Evolutionary conservation across 2,888 invertebrate species (phyloP).

Genomic region (Drosophila pseudotakahashii): DNA sequence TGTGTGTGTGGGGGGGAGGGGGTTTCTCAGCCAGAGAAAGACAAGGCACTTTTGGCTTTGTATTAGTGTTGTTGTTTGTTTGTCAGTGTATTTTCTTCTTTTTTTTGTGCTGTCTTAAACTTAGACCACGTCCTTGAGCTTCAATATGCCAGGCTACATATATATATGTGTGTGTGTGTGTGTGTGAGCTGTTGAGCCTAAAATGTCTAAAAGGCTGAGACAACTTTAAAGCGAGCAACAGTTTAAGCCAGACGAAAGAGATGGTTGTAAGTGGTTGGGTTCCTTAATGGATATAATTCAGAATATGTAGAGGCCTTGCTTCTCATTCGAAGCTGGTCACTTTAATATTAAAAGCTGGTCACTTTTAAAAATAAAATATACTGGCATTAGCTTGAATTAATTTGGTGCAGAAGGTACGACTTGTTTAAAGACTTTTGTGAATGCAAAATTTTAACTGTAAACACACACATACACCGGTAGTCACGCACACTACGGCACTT

Average conservation of each 20-base stretch:
- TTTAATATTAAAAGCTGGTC: not conserved
- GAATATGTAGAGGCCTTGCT: not conserved
- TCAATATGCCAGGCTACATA: slow-evolving; percentile 47
- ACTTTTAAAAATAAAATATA: not conserved
- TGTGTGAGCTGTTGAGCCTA: slow-evolving; percentile 22
- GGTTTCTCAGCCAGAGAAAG: slow-evolving; percentile 24
- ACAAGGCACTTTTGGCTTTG: slow-evolving; percentile 40
- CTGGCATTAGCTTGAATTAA: not conserved
- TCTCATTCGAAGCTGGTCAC: not conserved
- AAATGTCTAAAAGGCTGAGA: slow-evolving; percentile 13
- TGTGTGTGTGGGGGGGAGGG: not conserved
- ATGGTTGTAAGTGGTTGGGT: slow-evolving; percentile 22
- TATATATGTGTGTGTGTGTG: slow-evolving; percentile 1
- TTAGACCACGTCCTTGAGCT: slow-evolving; percentile 69
- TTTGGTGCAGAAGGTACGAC: no score
- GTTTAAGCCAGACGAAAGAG: slow-evolving; percentile 52
- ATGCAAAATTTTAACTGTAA: slow-evolving; percentile 12
- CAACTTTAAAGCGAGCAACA: slow-evolving; percentile 57
- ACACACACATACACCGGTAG: slow-evolving; percentile 15
- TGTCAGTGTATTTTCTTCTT: slow-evolving; percentile 7
- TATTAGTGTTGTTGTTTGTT: slow-evolving; percentile 34
- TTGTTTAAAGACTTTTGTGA: slow-evolving; percentile 11
- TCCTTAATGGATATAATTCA: not conserved
- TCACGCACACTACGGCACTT: slow-evolving; percentile 43
- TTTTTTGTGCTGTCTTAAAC: slow-evolving; percentile 60